Base-by-base conservation (phyloP, 2,888 invertebrate genomes). In the Mimas tiliae region DNA sequence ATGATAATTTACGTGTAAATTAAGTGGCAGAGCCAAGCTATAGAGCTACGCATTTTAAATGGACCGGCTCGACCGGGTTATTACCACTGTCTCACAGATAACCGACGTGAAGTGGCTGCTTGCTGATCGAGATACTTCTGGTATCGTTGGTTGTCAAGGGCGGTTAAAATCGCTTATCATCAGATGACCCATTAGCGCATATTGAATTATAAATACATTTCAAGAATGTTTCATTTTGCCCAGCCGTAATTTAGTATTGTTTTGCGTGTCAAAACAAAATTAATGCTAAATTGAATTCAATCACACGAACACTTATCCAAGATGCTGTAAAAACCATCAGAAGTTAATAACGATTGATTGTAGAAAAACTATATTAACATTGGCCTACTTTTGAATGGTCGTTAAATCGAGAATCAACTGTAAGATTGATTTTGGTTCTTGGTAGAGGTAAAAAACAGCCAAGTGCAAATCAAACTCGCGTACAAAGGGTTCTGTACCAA, bases 321-420 rank as follows among this genome's bases (percentile, higher is more conserved):
- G 58, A 42, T 42, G 42, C 42, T 42, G 42, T 58, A 58, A 58
- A 58, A 58, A 42, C 58, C 19, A 50, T 19, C 50, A 19, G 9
- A 50, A 58, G 42, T 58, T 58, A 58, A 58, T 58, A 38, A 34
- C 53, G 33, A 33, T 45, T 34, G 33, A 53, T 53, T 34, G 34
- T 8, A 53, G 53, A 53, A 58, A 58, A 58, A 58, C 58, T 55
- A 19, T 42, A 58, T 58, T 58, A 58, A 27, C 48, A 63, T 48
- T 48, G 33, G 63, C 47, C 63, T 34, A 48, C n/a, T 50, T 48
- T 12, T 6, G n/a, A 9, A 63, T n/a, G 9, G 12, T 58, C 42
- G 42, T 58, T 42, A 19, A 58, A 38, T 42, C 58, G 12, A 42
- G 19, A 19, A 27, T 27, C 27, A 27, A 42, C 6, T 38, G 34